Evolutionary conservation across 1,140 invertebrate genomes (phyloP).

Genomic region (Lucilia cuprina): DNA sequence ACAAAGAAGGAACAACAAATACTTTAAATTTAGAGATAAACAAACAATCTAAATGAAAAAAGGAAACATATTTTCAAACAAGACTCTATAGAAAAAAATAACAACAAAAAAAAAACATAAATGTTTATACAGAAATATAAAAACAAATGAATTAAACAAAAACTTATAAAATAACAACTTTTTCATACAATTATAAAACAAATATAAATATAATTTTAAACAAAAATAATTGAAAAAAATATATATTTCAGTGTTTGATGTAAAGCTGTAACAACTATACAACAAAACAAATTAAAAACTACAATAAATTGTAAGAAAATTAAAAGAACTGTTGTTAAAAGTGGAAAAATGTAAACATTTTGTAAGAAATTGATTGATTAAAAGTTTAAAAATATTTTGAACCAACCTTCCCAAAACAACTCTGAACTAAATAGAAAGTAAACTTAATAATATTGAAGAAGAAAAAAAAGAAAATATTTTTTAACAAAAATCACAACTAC

Average conservation of each 20-base stretch:
- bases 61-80: neutral
- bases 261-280: neutral
- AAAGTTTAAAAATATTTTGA: neutral
- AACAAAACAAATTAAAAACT: neutral
- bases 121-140: neutral
- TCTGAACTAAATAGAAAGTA: neutral
- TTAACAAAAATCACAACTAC: neutral
- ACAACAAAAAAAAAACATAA: neutral
- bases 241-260: neutral
- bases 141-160: neutral
- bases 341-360: too few species aligned
- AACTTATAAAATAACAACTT: neutral
- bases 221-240: neutral
- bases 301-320: neutral
- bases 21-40: neutral
- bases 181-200: neutral
- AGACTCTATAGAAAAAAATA: neutral
- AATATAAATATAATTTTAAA: neutral
- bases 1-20: neutral
- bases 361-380: too few species aligned
- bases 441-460: neutral
- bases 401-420: neutral
- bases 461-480: neutral
- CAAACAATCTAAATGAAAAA: neutral
- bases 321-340: neutral